Evolutionary conservation across 2,797 vertebrate genomes (phyloP).

Genomic region (Schizopygopsis malacanthus): DNA sequence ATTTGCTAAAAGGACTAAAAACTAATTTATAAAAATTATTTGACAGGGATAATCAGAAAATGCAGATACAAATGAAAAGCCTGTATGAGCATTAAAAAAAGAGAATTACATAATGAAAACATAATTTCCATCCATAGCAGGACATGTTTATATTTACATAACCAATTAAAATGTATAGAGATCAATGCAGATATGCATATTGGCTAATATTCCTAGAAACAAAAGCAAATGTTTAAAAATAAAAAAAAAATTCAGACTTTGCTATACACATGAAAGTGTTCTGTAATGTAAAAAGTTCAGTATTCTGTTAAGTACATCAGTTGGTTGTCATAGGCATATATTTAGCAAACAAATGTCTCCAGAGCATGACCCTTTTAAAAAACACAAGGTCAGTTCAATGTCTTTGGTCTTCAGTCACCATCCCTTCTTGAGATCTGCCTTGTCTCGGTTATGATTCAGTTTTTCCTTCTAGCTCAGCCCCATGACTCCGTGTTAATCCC

Average conservation of each 20-base stretch:
- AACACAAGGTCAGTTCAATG: not conserved
- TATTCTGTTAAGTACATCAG: not conserved
- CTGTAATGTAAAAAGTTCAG: not conserved
- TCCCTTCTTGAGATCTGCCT: slow-evolving; percentile 12
- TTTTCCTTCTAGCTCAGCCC: slow-evolving; percentile 27
- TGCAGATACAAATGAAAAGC: not conserved
- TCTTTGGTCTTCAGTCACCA: not conserved
- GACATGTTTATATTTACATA: not conserved
- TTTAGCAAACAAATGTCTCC: not conserved
- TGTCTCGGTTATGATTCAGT: slow-evolving; percentile 8
- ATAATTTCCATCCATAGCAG: not conserved
- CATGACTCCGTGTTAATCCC: slow-evolving; percentile 13
- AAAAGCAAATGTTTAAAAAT: not conserved
- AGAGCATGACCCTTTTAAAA: not conserved
- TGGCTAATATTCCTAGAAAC: not conserved
- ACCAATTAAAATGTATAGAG: not conserved
- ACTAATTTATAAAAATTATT: not conserved
- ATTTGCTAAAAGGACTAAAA: not conserved
- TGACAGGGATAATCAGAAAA: not conserved
- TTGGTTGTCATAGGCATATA: no score
- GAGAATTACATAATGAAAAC: not conserved
- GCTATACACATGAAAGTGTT: not conserved
- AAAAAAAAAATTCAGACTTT: not conserved
- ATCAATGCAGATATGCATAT: not conserved
- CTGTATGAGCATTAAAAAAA: not conserved